Percentiles rank a stretch among this genome's conserved stretches.
Conservation (phyloP, 2,113 vertebrate species). For the Ascaphus truei region DNA sequence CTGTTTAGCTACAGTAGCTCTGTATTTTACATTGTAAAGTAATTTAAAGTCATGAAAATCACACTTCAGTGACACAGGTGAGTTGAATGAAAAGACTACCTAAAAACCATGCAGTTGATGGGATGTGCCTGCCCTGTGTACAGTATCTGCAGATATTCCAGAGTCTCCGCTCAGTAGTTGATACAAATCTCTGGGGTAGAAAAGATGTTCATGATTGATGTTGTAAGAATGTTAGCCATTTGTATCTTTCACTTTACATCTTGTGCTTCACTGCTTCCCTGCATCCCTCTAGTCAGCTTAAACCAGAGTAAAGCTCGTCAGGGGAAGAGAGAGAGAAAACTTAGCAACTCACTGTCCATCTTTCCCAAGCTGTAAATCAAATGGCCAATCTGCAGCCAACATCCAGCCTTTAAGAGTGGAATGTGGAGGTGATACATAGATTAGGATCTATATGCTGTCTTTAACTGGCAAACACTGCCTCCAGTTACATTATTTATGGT, state of each 20-base stretch:
- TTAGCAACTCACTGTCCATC: conserved; percentile 7
- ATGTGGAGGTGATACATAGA: neutral
- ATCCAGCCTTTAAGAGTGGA: neutral
- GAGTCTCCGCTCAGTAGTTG: neutral
- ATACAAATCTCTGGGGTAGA: conserved; percentile 8
- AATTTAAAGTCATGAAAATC: too few relatives aligned
- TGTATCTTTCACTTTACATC: conserved; percentile 31
- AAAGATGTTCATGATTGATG: conserved; percentile 2
- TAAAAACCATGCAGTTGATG: neutral
- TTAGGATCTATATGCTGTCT: neutral
- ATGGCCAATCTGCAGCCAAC: neutral
- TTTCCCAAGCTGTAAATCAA: neutral
- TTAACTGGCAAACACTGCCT: neutral
- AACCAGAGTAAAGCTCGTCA: neutral
- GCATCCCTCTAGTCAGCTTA: neutral
- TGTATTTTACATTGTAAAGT: too few relatives aligned
- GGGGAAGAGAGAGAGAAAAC: conserved; percentile 2
- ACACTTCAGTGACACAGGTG: neutral
- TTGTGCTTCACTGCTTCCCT: conserved; percentile 4
- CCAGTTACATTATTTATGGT: neutral
- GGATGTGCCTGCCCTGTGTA: neutral
- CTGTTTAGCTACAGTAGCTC: too few relatives aligned
- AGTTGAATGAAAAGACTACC: neutral
- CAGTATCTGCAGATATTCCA: neutral
- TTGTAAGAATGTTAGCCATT: conserved; percentile 9